Evolutionary conservation across 2,113 vertebrate species (phyloP).

Genomic region (Alethe castanea): DNA sequence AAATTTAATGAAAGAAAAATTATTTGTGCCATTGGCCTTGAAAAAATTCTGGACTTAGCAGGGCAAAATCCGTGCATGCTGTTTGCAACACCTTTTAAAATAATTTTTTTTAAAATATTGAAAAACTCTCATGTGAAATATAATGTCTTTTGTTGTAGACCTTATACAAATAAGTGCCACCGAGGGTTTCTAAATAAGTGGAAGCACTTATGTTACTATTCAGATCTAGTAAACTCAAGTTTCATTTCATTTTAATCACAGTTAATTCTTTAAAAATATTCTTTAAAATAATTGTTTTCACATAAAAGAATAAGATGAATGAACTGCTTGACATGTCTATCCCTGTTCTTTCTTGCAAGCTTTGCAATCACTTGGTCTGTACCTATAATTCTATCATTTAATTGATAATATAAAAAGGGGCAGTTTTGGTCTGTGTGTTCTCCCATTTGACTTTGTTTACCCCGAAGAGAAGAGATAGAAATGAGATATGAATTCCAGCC

Average conservation of each 20-base stretch:
- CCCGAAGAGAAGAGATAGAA: background rate
- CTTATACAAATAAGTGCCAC: background rate
- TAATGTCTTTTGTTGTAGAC: background rate
- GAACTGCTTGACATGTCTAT: background rate
- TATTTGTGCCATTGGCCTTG: background rate
- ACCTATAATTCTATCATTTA: background rate
- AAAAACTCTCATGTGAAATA: background rate
- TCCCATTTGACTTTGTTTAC: background rate
- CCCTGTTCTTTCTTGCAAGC: background rate
- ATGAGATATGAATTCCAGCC: background rate
- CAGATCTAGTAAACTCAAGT: background rate
- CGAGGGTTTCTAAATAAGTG: background rate
- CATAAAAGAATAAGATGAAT: background rate
- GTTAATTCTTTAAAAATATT: background rate
- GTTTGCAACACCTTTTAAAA: background rate
- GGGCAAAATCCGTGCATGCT: background rate
- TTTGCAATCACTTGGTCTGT: background rate
- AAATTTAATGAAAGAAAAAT: background rate
- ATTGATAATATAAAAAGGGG: background rate
- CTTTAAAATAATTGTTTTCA: background rate
- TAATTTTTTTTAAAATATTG: fast-evolving
- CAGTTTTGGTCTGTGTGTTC: background rate
- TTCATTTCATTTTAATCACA: background rate
- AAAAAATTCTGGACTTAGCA: background rate
- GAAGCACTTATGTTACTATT: background rate